phyloP scores from a whole-genome alignment of 2,113 vertebrate genomes.

The Pseudopipra pipra region DNA sequence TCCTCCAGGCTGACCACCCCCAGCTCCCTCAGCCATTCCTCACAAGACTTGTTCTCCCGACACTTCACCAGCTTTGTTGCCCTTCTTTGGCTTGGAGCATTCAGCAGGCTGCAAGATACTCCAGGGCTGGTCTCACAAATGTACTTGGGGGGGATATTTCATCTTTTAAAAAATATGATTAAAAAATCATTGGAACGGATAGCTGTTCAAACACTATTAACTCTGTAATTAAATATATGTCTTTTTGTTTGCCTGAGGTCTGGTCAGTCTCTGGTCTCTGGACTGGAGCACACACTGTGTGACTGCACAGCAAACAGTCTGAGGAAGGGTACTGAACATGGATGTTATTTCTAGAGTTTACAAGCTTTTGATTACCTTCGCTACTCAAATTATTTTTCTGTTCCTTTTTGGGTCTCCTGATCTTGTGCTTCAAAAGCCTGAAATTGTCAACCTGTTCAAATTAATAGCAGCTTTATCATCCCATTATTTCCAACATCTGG shows the following conservation, averaged over 20 bases:
- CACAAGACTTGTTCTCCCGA: neutral
- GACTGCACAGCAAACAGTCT: neutral
- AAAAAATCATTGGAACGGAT: neutral
- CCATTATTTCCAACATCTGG: conserved; percentile 71
- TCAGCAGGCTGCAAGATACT: neutral
- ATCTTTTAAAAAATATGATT: neutral
- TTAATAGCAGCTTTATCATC: conserved; percentile 68
- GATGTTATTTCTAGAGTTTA: neutral
- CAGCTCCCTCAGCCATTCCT: neutral
- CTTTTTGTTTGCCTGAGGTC: neutral
- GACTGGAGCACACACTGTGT: rapidly evolving
- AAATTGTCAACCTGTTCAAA: conserved; percentile 62
- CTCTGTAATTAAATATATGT: neutral
- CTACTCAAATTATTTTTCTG: conserved; percentile 46
- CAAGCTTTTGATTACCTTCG: conserved; percentile 10
- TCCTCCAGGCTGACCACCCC: too few species aligned
- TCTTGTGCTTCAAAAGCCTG: conserved; percentile 32
- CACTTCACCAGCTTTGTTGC: neutral
- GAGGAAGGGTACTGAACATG: neutral
- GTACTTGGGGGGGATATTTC: neutral
- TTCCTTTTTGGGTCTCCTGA: conserved; percentile 25
- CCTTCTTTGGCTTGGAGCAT: neutral
- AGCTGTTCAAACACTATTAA: neutral
- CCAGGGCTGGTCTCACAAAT: neutral
- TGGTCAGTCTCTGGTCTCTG: neutral